Base-by-base conservation (phyloP, 92 coral and sea anemone genomes). In the Porites divaricata region DNA sequence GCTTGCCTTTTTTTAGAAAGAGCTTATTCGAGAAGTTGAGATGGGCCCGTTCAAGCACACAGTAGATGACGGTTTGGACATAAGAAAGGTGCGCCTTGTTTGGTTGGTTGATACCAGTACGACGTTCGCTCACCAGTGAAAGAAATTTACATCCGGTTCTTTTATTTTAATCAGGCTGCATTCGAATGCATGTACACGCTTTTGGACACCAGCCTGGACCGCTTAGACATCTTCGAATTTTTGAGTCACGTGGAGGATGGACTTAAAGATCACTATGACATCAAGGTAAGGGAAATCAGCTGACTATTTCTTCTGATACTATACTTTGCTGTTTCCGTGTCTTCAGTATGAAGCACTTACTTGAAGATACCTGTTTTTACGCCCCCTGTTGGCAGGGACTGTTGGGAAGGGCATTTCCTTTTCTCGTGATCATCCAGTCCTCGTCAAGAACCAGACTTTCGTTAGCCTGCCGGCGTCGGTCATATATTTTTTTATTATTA, bases 31-130 rank as follows among this genome's bases (percentile, higher is more conserved):
- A 17, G 99, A 96, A 85, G 99, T 96, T 49, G 99, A 96, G 92
- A 96, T 96, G 99, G 99, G 99, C 4, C 99, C 99, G 48, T 96
- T 96, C 54, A 96, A 96, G 66, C 99, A 96, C 89, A 94, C 99
- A 0, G 99, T 96, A 49, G 99, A 96, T 75, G 99, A 96, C 74
- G 99, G 99, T 0, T 83, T 96, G 57, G 99, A 96, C 69, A 96
- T 96, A 45, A 90, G 99, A 88, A 96, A 96, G 88, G 99, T 96
- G 51, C 70, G 79, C 49, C 6, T 16, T 45, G 17, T 35, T 8
- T 20, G 41, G 24, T n/a, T 35, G 28, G 72, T 67, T 24, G 10
- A 20, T 23, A 67, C 19, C 72, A 17, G 35, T 67, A 24, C 59
- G 49, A 67, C 45, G 23, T 23, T 12, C 17, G 8, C 11, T 15